Evolutionary conservation across 2,797 vertebrate species (phyloP).

Genomic region (Apogon talboti): DNA sequence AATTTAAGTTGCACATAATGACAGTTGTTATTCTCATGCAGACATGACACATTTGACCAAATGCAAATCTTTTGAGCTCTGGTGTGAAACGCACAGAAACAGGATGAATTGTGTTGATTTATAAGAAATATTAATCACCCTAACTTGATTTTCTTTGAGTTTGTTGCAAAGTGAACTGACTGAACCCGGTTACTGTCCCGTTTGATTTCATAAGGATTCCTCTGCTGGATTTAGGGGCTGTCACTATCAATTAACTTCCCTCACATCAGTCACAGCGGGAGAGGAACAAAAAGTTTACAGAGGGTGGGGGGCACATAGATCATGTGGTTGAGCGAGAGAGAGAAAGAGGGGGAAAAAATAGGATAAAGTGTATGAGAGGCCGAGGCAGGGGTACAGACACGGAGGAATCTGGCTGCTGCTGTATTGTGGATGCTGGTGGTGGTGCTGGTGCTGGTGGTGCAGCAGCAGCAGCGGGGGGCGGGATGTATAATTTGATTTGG

Average conservation of each 20-base stretch:
- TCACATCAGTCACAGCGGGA: conserved; percentile 68
- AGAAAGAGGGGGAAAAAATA: conserved; percentile 10
- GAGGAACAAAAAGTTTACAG: conserved; percentile 55
- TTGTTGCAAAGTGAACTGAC: conserved; percentile 1
- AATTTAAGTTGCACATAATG: not conserved
- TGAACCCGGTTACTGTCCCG: conserved; percentile 40
- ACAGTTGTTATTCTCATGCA: not conserved
- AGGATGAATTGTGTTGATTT: not conserved
- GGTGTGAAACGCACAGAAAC: not conserved
- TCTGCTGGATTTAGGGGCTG: conserved; percentile 54
- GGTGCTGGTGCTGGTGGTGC: conserved; percentile 16
- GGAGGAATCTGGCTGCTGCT: conserved; percentile 23
- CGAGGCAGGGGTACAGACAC: not conserved
- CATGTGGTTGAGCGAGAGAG: conserved; percentile 6
- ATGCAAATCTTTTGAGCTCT: not conserved
- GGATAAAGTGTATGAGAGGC: not conserved
- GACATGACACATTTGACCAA: not conserved
- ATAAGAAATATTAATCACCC: not conserved
- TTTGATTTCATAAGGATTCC: conserved; percentile 44
- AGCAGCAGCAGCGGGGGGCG: conserved; percentile 6
- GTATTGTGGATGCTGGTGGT: not conserved
- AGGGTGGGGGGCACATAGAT: conserved; percentile 18
- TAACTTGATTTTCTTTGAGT: not conserved
- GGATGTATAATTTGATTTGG: conserved; percentile 79
- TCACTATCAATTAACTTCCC: conserved; percentile 54